phyloP scores from a whole-genome alignment of 2,888 invertebrate genomes.

The Nephrocerus scutellatus region DNA sequence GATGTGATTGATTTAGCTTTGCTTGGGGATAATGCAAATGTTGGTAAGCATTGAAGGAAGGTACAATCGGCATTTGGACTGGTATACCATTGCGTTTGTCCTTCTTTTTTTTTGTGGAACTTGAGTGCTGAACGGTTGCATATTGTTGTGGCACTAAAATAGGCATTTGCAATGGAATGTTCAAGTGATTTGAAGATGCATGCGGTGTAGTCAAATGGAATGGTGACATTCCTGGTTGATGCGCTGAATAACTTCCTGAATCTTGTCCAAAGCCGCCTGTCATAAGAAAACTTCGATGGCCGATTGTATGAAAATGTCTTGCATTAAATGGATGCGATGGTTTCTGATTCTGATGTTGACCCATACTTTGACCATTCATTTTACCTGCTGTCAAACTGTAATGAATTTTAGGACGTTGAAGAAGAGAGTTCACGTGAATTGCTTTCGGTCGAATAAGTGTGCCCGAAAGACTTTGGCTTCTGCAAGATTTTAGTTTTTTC shows the following conservation, averaged over 20 bases:
- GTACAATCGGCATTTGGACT: constrained; percentile 49
- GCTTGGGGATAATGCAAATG: constrained; percentile 31
- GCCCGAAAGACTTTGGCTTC: constrained; percentile 47
- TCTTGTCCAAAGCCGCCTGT: constrained; percentile 34
- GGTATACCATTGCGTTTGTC: constrained; percentile 45
- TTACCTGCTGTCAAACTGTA: constrained; percentile 36
- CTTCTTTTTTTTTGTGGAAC: constrained; percentile 52
- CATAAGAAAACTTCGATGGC: constrained; percentile 46
- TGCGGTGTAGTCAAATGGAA: constrained; percentile 30
- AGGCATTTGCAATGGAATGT: constrained; percentile 47
- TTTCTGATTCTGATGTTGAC: too few species aligned
- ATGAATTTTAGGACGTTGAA: constrained; percentile 38
- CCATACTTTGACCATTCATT: constrained; percentile 49
- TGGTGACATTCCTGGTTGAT: constrained; percentile 30
- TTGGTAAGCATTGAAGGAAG: constrained; percentile 50
- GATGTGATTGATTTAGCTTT: constrained; percentile 33
- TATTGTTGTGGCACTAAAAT: constrained; percentile 55
- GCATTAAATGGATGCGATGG: constrained; percentile 28
- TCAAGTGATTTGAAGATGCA: constrained; percentile 33
- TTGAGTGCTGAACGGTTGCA: constrained; percentile 58
- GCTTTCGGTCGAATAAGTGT: constrained; percentile 48
- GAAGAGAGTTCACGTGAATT: constrained; percentile 40
- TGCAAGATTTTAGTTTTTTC: constrained; percentile 35
- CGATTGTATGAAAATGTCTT: constrained; percentile 51
- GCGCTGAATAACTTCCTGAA: constrained; percentile 30